Conservation (phyloP, 1,140 invertebrate genomes). For the Aphelenchoides avenae region DNA sequence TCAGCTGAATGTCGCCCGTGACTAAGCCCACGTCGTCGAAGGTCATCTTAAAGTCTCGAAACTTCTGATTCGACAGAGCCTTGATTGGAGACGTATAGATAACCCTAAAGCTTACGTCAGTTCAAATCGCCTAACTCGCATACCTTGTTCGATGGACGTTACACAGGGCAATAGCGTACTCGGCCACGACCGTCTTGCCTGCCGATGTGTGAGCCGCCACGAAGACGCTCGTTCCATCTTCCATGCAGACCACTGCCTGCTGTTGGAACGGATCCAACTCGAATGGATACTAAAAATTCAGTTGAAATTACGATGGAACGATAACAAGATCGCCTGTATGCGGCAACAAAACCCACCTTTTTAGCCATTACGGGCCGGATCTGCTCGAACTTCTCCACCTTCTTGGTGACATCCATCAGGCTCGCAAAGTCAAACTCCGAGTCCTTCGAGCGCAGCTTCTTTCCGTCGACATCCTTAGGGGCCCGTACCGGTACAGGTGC, state of each 20-base stretch:
- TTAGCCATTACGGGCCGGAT: constrained; percentile 36
- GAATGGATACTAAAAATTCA: constrained; percentile 78
- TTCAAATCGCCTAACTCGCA: constrained; percentile 1
- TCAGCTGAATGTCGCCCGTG: constrained; percentile 92
- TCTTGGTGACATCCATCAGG: constrained; percentile 27
- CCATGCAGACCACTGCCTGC: constrained; percentile 84
- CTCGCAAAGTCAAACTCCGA: constrained; percentile 24
- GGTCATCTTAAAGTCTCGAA: constrained; percentile 80
- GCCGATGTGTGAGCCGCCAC: constrained; percentile 98
- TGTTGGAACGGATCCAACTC: constrained; percentile 96
- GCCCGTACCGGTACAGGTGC: too few relatives aligned
- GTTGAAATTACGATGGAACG: too few relatives aligned
- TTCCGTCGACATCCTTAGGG: neutral
- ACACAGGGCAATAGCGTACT: constrained; percentile 89
- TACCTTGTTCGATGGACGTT: constrained; percentile 83
- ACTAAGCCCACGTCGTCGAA: constrained; percentile 84
- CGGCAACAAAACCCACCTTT: constrained; percentile 21
- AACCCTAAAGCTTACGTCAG: constrained; percentile 66
- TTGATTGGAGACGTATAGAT: constrained; percentile 99
- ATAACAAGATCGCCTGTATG: too few relatives aligned
- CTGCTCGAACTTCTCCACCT: constrained; percentile 32
- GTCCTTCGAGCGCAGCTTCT: too few relatives aligned
- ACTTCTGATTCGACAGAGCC: constrained; percentile 98
- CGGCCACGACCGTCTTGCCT: constrained; percentile 97
- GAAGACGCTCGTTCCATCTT: constrained; percentile 90